A percentile compares a stretch with the other conserved stretches of the same genome.
Conservation (phyloP, 2,113 vertebrate species). For the Psephotus haematonotus region DNA sequence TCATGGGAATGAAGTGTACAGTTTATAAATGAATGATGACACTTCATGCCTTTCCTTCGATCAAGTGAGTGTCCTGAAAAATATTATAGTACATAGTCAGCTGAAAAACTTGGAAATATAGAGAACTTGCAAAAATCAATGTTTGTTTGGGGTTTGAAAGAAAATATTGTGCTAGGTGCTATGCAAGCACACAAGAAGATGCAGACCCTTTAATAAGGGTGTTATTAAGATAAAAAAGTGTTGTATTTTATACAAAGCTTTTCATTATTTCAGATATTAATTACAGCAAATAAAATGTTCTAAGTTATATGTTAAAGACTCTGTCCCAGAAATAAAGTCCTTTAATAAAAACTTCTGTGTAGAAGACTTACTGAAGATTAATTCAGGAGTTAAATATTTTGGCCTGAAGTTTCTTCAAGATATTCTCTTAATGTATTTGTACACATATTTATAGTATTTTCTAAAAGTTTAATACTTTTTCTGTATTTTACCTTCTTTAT, state of each 20-base stretch:
- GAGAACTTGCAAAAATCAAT: neutral
- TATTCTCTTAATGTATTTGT: neutral
- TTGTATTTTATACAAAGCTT: neutral
- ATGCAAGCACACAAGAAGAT: neutral
- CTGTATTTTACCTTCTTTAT: neutral
- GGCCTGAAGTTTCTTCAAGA: neutral
- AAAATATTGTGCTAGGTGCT: neutral
- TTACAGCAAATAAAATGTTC: neutral
- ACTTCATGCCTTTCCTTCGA: conserved; percentile 17
- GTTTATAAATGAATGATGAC: conserved; percentile 19
- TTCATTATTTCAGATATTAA: neutral
- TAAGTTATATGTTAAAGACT: neutral
- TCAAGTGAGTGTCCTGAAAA: neutral
- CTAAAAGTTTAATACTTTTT: neutral
- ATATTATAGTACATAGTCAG: neutral
- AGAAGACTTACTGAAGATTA: neutral
- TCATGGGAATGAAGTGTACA: neutral
- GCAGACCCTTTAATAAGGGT: neutral
- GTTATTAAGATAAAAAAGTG: neutral
- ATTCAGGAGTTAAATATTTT: neutral
- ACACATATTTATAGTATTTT: neutral
- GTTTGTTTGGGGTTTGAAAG: neutral
- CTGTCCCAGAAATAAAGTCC: neutral
- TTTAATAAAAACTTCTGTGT: neutral
- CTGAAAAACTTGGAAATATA: neutral